Percentiles rank a stretch among this genome's conserved stretches.
phyloP scores from a whole-genome alignment of 2,797 vertebrate genomes.

The Rhinatrema bivittatum region DNA sequence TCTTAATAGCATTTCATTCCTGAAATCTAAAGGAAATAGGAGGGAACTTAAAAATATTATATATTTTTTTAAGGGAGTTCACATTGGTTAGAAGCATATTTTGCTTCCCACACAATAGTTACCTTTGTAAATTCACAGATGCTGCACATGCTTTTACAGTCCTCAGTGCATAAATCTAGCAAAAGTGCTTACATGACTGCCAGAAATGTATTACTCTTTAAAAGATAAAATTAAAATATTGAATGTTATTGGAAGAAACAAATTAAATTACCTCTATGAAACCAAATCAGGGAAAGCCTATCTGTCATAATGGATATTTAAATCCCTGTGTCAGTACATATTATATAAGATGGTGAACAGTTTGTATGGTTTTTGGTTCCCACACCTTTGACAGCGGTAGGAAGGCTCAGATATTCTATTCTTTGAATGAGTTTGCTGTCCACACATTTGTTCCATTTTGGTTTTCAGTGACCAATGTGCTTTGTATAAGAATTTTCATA shows the following conservation, averaged over 20 bases:
- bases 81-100: conserved; percentile 45
- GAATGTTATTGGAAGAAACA: conserved; percentile 30
- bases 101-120: conserved; percentile 47
- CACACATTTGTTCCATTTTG: too few species aligned
- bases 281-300: conserved; percentile 35
- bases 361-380: too few species aligned
- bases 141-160: conserved; percentile 30
- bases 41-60: conserved; percentile 59
- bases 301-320: conserved; percentile 33
- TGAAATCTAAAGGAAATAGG: conserved; percentile 49
- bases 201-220: conserved; percentile 31
- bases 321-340: conserved; percentile 22
- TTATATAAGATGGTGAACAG: conserved; percentile 45
- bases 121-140: conserved; percentile 48
- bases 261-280: conserved; percentile 33
- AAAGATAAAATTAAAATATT: conserved; percentile 47
- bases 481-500: too few species aligned
- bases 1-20: conserved; percentile 49
- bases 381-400: too few species aligned
- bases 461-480: too few species aligned
- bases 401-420: too few species aligned
- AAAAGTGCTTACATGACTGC: conserved; percentile 18
- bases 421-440: too few species aligned
- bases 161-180: conserved; percentile 35
- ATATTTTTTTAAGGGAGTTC: conserved; percentile 62